phyloP scores from a whole-genome alignment of 2,888 invertebrate genomes.

The Tridacna crocea region DNA sequence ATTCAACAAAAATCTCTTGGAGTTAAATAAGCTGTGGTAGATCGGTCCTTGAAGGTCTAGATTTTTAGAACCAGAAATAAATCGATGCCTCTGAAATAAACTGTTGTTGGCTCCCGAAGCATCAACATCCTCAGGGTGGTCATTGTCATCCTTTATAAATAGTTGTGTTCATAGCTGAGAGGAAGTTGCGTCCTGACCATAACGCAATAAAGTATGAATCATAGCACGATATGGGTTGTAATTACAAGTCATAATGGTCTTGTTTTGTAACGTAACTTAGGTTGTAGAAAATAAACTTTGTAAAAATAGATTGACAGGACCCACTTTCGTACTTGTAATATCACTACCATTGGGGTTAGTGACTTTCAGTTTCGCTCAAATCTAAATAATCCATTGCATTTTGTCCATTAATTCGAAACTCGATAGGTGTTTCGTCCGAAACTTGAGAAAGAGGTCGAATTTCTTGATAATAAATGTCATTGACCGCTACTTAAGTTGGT shows the following conservation, averaged over 20 bases:
- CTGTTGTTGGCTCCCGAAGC: conserved; percentile 37
- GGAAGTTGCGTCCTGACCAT: conserved; percentile 34
- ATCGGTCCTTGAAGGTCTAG: conserved; percentile 51
- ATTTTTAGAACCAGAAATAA: conserved; percentile 33
- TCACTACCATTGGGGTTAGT: conserved; percentile 25
- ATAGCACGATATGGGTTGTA: conserved; percentile 51
- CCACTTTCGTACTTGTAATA: conserved; percentile 42
- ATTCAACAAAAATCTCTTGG: conserved; percentile 52
- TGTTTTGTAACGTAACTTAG: conserved; percentile 35
- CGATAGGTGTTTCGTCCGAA: conserved; percentile 46
- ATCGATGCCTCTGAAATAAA: conserved; percentile 27
- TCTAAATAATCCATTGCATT: conserved; percentile 53
- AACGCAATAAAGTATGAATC: conserved; percentile 35
- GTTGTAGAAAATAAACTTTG: conserved; percentile 43
- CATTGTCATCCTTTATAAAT: conserved; percentile 36
- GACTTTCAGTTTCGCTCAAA: conserved; percentile 30
- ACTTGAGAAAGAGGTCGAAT: conserved; percentile 57
- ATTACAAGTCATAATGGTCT: conserved; percentile 40
- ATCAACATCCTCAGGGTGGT: conserved; percentile 29
- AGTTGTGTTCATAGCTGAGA: conserved; percentile 22
- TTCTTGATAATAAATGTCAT: conserved; percentile 49
- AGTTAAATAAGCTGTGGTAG: conserved; percentile 45
- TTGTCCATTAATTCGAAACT: conserved; percentile 56
- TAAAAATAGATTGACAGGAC: conserved; percentile 54
- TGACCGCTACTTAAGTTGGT: conserved; percentile 51